Conservation (phyloP, 2,113 vertebrate genomes). For the Calcarius ornatus region DNA sequence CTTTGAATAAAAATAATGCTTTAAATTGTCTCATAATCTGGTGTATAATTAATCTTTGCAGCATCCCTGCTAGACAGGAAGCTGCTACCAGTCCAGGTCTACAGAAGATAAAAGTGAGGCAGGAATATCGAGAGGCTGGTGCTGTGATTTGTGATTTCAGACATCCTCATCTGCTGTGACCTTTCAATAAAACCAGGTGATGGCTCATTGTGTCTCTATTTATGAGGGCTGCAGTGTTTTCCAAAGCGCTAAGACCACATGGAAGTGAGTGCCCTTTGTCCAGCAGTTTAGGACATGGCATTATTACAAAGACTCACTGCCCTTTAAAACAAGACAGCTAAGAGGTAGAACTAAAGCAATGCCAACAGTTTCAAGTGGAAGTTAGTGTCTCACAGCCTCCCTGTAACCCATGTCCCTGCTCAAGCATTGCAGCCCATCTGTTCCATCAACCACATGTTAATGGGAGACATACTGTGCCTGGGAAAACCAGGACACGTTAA, state of each 20-base stretch:
- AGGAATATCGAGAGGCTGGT: not conserved
- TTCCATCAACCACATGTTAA: not conserved
- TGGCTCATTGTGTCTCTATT: not conserved
- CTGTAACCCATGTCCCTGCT: not conserved
- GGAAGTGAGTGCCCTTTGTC: not conserved
- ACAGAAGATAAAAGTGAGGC: not conserved
- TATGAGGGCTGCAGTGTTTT: not conserved
- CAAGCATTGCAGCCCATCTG: not conserved
- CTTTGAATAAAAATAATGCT: not conserved
- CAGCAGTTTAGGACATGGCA: not conserved
- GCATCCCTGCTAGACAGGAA: not conserved
- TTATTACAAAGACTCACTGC: not conserved
- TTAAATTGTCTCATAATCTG: not conserved
- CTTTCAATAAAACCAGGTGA: not conserved
- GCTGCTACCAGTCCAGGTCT: not conserved
- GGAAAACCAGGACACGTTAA: not conserved
- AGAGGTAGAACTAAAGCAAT: not conserved
- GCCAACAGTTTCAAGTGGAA: not conserved
- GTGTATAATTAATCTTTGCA: not conserved
- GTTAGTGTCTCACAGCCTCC: not conserved
- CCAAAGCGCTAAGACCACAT: not conserved
- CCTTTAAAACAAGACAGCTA: not conserved
- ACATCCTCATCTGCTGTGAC: not conserved
- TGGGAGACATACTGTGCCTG: not conserved
- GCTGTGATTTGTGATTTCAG: not conserved